Base-by-base conservation (phyloP, 2,113 vertebrate genomes). In the Rhipidura dahli region DNA sequence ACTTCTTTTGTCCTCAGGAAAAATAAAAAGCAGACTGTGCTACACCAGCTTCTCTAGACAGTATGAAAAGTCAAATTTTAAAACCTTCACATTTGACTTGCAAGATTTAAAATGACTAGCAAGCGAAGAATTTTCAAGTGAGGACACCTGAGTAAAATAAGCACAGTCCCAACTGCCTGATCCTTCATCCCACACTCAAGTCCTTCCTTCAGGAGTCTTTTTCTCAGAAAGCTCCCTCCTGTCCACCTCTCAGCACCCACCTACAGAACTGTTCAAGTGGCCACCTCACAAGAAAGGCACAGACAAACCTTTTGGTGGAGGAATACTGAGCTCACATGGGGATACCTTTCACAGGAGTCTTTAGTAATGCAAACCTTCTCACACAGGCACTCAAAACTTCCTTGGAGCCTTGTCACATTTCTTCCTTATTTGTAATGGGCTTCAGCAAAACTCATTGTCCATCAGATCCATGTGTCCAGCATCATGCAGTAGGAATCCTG, bases 391-490 rank as follows among this genome's bases (percentile, higher is more conserved):
- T 83, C 33, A 45, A 49, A 76, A 77, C 68, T 75, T 86, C 45
- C 72, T 75, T 53, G 35, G 15, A 92, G 44, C 31, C 72, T 90
- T 22, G 44, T 63, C 47, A 54, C 80, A 51, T 94, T 94, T 95
- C 87, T 91, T 93, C 86, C 61, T 78, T 78, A 75, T 93, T 94
- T 84, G 76, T 84, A 95, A 84, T 27, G 35, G 39, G 35, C 64
- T 94, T 81, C 86, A 89, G 80, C 51, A 90, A 81, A 96, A 93
- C 80, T 71, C 64, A 1, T 59, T 90, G 90, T 92, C 94, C 93
- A 95, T 92, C 86, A 96, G 93, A 92, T 56, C 56, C 80, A 64
- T 71, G 69, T 78, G 91, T 94, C 91, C 83, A 89, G 89, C 68
- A 87, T 42, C 51, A 42, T 47, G 80, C 40, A 91, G 80, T 33